Percentiles rank a stretch among this genome's conserved stretches.
Evolutionary conservation across 2,797 vertebrate species (phyloP).

Genomic region (Emydoidea blandingii): DNA sequence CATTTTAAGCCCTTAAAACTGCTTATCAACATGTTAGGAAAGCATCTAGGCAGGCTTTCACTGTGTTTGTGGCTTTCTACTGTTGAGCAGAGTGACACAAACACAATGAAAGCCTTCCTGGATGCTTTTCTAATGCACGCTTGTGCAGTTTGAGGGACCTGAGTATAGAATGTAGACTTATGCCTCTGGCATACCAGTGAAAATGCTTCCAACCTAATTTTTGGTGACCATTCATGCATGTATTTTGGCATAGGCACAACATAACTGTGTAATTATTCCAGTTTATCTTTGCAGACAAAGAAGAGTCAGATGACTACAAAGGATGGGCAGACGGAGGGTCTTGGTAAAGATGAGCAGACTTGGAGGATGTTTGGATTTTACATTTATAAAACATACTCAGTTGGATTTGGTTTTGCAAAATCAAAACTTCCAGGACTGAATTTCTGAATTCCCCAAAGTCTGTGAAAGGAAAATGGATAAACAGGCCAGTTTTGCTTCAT

Average conservation of each 20-base stretch:
- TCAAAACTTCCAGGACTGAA: background rate
- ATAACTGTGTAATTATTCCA: background rate
- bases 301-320: background rate
- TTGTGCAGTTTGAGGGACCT: background rate
- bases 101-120: background rate
- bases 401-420: background rate
- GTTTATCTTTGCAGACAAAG: background rate
- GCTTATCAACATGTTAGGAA: background rate
- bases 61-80: background rate
- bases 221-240: background rate
- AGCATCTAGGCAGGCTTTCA: background rate
- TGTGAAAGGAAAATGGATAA: background rate
- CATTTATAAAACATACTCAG: accelerated
- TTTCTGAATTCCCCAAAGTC: background rate
- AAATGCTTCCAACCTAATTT: background rate
- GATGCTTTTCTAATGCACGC: background rate
- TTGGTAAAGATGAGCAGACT: background rate
- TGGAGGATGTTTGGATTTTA: background rate
- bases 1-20: background rate
- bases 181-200: background rate
- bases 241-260: background rate
- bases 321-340: background rate
- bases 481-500: background rate
- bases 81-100: background rate
- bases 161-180: background rate